These are phyloP conservation scores for Passer montanus DNA, from an alignment of 2,113 vertebrate genomes.

Conservation along the genomic window DNA sequence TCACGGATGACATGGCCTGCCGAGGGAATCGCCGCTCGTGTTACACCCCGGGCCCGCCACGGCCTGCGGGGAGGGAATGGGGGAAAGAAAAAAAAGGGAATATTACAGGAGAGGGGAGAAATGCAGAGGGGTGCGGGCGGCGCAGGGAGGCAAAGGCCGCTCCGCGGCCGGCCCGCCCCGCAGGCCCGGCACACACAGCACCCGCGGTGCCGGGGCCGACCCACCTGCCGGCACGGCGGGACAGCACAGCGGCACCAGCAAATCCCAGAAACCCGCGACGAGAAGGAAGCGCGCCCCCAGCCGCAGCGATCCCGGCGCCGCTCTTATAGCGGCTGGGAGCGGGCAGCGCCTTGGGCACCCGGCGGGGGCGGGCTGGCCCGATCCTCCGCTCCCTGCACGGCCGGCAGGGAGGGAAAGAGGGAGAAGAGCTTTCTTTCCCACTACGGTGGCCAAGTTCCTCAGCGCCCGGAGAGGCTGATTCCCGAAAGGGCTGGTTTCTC, in stretches of 20 bases:
- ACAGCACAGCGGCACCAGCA: too few species aligned
- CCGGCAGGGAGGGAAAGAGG: not conserved
- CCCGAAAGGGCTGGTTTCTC: too few species aligned
- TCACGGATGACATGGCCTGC: conserved; percentile 81
- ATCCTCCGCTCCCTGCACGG: rapidly evolving
- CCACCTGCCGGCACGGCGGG: rapidly evolving
- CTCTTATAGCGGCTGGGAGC: not conserved
- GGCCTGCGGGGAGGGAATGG: not conserved
- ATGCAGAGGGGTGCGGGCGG: not conserved
- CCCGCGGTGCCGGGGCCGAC: too few species aligned
- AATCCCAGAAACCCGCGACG: too few species aligned
- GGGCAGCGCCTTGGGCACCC: not conserved
- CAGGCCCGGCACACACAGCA: not conserved
- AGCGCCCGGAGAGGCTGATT: rapidly evolving
- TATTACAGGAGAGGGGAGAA: not conserved
- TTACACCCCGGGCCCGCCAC: not conserved
- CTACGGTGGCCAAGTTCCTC: rapidly evolving
- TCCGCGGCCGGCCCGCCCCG: not conserved
- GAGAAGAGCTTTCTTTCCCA: not conserved
- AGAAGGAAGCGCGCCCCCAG: not conserved
- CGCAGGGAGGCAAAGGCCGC: not conserved
- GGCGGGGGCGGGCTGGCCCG: not conserved
- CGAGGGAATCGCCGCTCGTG: not conserved
- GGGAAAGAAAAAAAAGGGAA: rapidly evolving
- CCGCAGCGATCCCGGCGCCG: not conserved